Evolutionary conservation across 2,113 vertebrate genomes (phyloP).

Genomic region (Oreocharis arfaki): DNA sequence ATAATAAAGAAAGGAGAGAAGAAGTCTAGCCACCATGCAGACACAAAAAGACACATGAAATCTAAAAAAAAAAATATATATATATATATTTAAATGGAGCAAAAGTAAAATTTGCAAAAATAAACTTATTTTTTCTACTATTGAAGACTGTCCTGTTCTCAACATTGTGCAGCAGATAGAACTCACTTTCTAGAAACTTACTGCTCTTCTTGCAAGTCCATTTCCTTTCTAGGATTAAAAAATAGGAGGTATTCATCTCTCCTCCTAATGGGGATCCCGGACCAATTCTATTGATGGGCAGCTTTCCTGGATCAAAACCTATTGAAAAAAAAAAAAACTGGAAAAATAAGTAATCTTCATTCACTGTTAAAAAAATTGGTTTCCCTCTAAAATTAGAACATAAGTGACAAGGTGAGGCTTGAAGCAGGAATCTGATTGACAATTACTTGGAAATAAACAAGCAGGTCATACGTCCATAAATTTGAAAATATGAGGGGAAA

Average conservation of each 20-base stretch:
- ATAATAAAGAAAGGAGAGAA: not conserved
- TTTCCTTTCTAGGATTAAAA: not conserved
- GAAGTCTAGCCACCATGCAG: not conserved
- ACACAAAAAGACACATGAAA: not conserved
- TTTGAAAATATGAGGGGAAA: not conserved
- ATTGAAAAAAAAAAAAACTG: not conserved
- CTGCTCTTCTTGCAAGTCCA: not conserved
- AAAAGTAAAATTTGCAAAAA: not conserved
- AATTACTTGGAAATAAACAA: not conserved
- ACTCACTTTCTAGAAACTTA: not conserved
- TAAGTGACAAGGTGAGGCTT: not conserved
- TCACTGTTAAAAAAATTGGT: not conserved
- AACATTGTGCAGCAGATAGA: not conserved
- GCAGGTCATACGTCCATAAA: not conserved
- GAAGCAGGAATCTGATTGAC: not conserved
- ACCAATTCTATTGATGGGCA: not conserved
- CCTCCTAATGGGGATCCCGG: not conserved
- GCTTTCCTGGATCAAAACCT: not conserved
- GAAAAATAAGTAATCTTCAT: not conserved
- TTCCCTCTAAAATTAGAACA: not conserved
- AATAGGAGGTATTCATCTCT: not conserved
- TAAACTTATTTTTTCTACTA: not conserved
- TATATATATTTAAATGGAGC: not conserved
- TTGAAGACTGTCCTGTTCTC: not conserved
- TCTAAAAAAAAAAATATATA: not conserved